Base-by-base conservation (phyloP, 2,888 invertebrate species). In the Chesias legatella region DNA sequence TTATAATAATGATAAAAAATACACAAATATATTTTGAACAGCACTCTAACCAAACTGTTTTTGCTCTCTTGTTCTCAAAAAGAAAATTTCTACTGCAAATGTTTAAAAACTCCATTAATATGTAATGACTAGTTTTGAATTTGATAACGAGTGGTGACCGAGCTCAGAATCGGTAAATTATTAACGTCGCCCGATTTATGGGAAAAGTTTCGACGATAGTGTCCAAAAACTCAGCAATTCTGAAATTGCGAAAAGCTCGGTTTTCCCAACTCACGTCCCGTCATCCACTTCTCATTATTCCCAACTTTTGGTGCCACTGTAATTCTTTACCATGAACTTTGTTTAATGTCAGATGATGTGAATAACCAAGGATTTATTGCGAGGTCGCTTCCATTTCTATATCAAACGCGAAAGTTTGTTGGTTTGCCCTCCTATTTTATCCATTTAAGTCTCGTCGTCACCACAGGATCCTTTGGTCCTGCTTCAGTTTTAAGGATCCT, bases 161-260 rank as follows among this genome's bases (percentile, higher is more conserved):
- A 62, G 67, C 61, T 64, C 63, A 56, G 59, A 72, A 77, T 68
- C 59, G 62, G 60, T 72, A 70, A 74, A 77, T 73, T 78, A 76
- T 76, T 73, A 74, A 72, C 69, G 69, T 67, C 65, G 58, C 63
- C 55, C 69, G 69, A 79, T 79, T 79, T 79, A 80, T 79, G 75
- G 65, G 65, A 31, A 72, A 80, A 80, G 67, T 80, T 79, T 54
- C 43, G 36, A 36, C 51, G 60, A 60, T 67, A 63, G 62, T 58
- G 67, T 68, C 67, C 63, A 51, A 67, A 76, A 71, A 65, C 63
- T 67, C 60, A 40, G 38, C 24, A 66, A 26, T 17, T 43, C 11
- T 7, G 21, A 17, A 41, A 33, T 24, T 11, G 13, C 13, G 13
- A 17, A 17, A 17, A 31, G 34, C 26, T 35, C 36, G 21, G 33